A percentile compares a stretch with the other conserved stretches of the same genome.
Evolutionary conservation across 2,797 vertebrate genomes (phyloP).

Genomic region (Serranus cabrilla): DNA sequence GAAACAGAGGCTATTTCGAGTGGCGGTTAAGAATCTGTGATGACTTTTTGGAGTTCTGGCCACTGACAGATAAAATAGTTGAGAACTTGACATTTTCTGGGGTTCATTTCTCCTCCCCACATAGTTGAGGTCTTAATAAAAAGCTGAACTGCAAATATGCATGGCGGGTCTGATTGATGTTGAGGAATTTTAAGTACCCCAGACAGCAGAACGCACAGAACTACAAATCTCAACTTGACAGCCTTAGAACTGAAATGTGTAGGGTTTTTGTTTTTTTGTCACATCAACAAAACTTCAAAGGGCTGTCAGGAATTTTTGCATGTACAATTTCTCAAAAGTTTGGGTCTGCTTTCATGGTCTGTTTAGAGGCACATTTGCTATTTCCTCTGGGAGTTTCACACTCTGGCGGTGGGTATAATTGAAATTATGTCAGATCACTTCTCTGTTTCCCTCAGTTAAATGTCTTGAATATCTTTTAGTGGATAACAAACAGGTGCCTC

Average conservation of each 20-base stretch:
- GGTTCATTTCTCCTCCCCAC: conserved; percentile 4
- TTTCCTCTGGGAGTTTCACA: conserved; percentile 33
- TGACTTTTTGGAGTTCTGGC: background rate
- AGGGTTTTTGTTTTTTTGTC: conserved; percentile 23
- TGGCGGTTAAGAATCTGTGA: background rate
- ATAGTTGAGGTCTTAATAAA: conserved; percentile 30
- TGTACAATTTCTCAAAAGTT: conserved; percentile 40
- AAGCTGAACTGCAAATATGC: conserved; percentile 42
- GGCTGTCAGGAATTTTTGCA: conserved; percentile 44
- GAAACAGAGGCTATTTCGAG: background rate
- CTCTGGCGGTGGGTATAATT: conserved; percentile 37
- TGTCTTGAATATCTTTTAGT: conserved; percentile 19
- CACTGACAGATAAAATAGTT: background rate
- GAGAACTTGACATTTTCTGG: conserved; percentile 2
- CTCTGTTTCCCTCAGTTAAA: conserved; percentile 21
- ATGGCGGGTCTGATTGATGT: conserved; percentile 46
- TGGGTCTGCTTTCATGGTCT: conserved; percentile 38
- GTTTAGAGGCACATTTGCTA: conserved; percentile 11
- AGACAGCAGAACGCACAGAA: conserved; percentile 43
- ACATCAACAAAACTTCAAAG: conserved; percentile 63
- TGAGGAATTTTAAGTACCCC: conserved; percentile 52
- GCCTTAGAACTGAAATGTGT: conserved; percentile 38
- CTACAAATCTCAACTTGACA: conserved; percentile 50
- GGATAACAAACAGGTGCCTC: conserved; percentile 36
- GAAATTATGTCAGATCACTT: conserved; percentile 39